Percentiles rank a stretch among this genome's conserved stretches.
phyloP scores from a whole-genome alignment of 1,140 invertebrate species.

The Microplitis demolitor region DNA sequence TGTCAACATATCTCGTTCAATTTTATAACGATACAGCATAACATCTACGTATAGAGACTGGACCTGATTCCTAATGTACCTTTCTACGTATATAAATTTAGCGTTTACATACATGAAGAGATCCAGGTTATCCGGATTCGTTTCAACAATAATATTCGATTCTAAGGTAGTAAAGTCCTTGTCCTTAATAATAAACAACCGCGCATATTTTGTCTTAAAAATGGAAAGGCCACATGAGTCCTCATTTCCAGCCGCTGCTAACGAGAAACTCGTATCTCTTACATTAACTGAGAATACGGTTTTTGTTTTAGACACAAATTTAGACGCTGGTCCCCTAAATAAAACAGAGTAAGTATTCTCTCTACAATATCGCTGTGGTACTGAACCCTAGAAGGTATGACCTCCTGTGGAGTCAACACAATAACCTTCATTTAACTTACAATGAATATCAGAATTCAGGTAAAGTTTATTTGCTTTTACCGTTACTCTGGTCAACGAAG shows the following conservation, averaged over 20 bases:
- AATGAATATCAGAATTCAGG: too few relatives aligned
- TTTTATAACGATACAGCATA: not conserved
- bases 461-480: too few relatives aligned
- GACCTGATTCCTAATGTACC: constrained; percentile 10
- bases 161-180: not conserved
- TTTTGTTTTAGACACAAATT: constrained; percentile 8
- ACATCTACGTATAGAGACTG: constrained; percentile 15
- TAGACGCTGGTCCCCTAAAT: constrained; percentile 23
- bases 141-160: constrained; percentile 24
- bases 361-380: too few relatives aligned
- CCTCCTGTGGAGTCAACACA: too few relatives aligned
- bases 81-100: constrained; percentile 28
- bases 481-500: too few relatives aligned
- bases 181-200: constrained; percentile 33
- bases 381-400: too few relatives aligned
- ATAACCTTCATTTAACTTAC: too few relatives aligned
- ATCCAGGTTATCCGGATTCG: constrained; percentile 23
- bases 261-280: constrained; percentile 23
- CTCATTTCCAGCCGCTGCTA: not conserved
- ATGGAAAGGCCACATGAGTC: constrained; percentile 20
- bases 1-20: constrained; percentile 13
- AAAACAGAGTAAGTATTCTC: constrained; percentile 14
- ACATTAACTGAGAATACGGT: constrained; percentile 24
- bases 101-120: constrained; percentile 29
- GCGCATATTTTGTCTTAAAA: constrained; percentile 31